phyloP scores from a whole-genome alignment of 2,888 invertebrate genomes.

The Caenorhabditis virilis region DNA sequence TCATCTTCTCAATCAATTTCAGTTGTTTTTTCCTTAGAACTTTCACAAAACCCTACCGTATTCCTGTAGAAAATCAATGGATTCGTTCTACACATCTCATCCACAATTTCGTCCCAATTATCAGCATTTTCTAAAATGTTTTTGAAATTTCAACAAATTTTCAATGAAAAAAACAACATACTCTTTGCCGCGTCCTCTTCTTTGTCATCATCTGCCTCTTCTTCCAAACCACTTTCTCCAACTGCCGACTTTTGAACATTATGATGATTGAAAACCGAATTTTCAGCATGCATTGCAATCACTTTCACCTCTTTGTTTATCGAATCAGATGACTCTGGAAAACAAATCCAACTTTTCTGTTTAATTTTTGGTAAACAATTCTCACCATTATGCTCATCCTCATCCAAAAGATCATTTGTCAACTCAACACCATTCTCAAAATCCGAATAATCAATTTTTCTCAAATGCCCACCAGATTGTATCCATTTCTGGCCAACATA shows the following conservation, averaged over 20 bases:
- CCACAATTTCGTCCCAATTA: conserved; percentile 18
- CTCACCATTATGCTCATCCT: conserved; percentile 6
- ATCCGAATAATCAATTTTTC: conserved; percentile 19
- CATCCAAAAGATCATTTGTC: conserved; percentile 8
- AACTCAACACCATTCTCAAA: conserved; percentile 13
- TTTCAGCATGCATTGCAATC: conserved; percentile 43
- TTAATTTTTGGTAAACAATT: conserved; percentile 7
- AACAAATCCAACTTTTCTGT: too few species aligned
- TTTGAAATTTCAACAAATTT: background rate
- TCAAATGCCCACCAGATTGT: conserved; percentile 22
- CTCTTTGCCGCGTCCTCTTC: conserved; percentile 4
- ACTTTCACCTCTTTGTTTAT: conserved; percentile 25
- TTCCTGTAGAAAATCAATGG: conserved; percentile 35
- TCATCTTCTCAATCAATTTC: too few species aligned
- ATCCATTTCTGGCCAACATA: conserved; percentile 46
- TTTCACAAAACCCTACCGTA: conserved; percentile 12
- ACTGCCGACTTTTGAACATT: conserved; percentile 1
- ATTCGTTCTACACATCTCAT: conserved; percentile 14
- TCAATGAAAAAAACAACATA: background rate
- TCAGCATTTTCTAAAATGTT: background rate
- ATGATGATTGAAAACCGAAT: conserved; percentile 5
- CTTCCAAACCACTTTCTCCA: conserved; percentile 4
- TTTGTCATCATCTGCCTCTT: conserved; percentile 16
- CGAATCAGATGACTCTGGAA: too few species aligned
- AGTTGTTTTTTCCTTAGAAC: too few species aligned